A percentile compares a stretch with the other conserved stretches of the same genome.
phyloP scores from a whole-genome alignment of 2,797 vertebrate species.

The Okamejei kenojei region DNA sequence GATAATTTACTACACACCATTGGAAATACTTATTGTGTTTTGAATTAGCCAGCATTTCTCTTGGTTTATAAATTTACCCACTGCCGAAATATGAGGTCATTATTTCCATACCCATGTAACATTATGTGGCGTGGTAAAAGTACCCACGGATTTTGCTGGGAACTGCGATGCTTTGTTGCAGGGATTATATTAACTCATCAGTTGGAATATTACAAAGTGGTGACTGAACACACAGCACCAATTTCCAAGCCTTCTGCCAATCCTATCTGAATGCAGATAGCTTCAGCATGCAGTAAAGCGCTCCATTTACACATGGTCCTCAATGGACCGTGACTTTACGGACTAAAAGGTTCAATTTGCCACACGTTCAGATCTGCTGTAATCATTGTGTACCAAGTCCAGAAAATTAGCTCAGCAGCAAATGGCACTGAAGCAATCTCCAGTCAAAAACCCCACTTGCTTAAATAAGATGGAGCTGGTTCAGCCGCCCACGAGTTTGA shows the following conservation, averaged over 20 bases:
- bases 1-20: not conserved
- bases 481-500: not conserved
- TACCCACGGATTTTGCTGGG: not conserved
- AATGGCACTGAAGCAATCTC: not conserved
- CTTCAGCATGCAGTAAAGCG: not conserved
- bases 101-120: not conserved
- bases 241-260: slow-evolving; percentile 21
- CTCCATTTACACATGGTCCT: slow-evolving; percentile 18
- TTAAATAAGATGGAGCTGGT: not conserved
- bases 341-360: slow-evolving; percentile 21
- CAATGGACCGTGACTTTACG: not conserved
- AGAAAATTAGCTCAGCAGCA: not conserved
- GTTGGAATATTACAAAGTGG: slow-evolving; percentile 9
- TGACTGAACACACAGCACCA: not conserved
- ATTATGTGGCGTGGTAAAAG: not conserved
- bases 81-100: slow-evolving; percentile 9
- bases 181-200: slow-evolving; percentile 26
- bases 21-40: not conserved
- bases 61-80: not conserved
- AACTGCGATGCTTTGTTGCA: not conserved
- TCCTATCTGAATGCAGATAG: not conserved
- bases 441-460: not conserved
- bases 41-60: not conserved
- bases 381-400: slow-evolving; percentile 6
- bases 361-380: slow-evolving; percentile 32